Evolutionary conservation across 2,113 vertebrate species (phyloP).

Genomic region (Marmota flaviventris): DNA sequence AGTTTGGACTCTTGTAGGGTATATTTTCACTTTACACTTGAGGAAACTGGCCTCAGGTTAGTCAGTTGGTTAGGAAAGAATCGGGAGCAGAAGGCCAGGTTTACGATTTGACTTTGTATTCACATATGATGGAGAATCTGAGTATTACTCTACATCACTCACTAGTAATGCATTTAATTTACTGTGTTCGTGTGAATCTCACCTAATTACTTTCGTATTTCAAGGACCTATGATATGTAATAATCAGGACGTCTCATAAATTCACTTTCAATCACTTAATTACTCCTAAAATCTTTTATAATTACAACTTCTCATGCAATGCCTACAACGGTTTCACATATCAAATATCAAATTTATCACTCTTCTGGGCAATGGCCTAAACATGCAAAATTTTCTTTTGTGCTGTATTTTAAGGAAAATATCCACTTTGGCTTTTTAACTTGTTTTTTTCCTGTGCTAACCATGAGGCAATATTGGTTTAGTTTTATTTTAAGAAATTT

Average conservation of each 20-base stretch:
- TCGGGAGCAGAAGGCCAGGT: neutral
- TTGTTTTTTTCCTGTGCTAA: slow-evolving; percentile 49
- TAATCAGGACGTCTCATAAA: slow-evolving; percentile 68
- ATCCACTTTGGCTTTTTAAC: slow-evolving; percentile 58
- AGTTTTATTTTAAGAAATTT: slow-evolving; percentile 71
- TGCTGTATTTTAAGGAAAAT: slow-evolving; percentile 65
- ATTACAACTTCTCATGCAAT: slow-evolving; percentile 49
- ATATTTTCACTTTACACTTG: neutral
- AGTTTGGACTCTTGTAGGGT: neutral
- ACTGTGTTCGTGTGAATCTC: slow-evolving; percentile 35
- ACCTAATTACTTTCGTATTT: slow-evolving; percentile 61
- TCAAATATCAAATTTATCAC: slow-evolving; percentile 74
- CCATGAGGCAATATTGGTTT: slow-evolving; percentile 27
- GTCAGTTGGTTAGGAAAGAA: neutral
- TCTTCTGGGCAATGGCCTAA: slow-evolving; percentile 65
- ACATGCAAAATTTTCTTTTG: slow-evolving; percentile 62
- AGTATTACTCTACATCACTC: neutral
- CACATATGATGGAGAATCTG: neutral
- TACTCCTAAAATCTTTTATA: slow-evolving; percentile 67
- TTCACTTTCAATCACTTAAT: slow-evolving; percentile 68
- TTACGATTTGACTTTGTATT: neutral
- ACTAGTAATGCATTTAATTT: neutral
- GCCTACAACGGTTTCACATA: slow-evolving; percentile 56
- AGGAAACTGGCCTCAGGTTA: neutral
- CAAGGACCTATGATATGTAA: slow-evolving; percentile 40